Conservation (phyloP, 2,113 vertebrate genomes). For the Ploceus nigricollis region DNA sequence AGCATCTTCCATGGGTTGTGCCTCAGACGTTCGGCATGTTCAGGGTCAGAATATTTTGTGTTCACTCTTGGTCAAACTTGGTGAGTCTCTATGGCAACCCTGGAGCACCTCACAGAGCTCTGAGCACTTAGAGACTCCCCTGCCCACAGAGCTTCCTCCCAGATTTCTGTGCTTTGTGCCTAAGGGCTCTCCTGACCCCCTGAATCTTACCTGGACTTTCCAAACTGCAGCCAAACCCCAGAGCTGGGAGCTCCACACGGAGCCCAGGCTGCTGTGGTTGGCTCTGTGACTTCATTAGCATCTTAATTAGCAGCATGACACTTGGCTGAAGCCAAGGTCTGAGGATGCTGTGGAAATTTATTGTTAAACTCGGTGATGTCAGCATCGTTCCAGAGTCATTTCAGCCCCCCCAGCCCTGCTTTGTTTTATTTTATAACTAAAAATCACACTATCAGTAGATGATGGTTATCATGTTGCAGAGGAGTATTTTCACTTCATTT, state of each 20-base stretch:
- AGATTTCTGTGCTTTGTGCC: not conserved
- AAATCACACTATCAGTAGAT: not conserved
- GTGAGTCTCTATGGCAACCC: conserved; percentile 45
- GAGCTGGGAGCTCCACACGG: not conserved
- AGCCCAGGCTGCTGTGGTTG: not conserved
- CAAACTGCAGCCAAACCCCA: not conserved
- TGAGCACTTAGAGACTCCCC: not conserved
- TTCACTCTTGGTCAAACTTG: not conserved
- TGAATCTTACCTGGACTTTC: not conserved
- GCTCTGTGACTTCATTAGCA: not conserved
- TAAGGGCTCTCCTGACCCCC: not conserved
- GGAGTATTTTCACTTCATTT: not conserved
- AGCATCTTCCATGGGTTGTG: not conserved
- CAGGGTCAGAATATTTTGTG: not conserved
- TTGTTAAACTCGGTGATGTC: not conserved
- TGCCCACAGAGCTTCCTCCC: not conserved
- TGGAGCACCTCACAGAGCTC: not conserved
- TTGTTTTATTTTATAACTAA: not conserved
- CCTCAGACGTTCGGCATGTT: rapidly evolving
- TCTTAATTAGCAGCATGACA: not conserved
- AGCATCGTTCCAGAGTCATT: not conserved
- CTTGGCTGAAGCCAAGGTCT: not conserved
- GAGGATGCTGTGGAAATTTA: not conserved
- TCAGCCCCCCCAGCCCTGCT: not conserved
- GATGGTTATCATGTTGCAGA: not conserved